phyloP scores from a whole-genome alignment of 2,888 invertebrate species.

The Callimorpha dominula region DNA sequence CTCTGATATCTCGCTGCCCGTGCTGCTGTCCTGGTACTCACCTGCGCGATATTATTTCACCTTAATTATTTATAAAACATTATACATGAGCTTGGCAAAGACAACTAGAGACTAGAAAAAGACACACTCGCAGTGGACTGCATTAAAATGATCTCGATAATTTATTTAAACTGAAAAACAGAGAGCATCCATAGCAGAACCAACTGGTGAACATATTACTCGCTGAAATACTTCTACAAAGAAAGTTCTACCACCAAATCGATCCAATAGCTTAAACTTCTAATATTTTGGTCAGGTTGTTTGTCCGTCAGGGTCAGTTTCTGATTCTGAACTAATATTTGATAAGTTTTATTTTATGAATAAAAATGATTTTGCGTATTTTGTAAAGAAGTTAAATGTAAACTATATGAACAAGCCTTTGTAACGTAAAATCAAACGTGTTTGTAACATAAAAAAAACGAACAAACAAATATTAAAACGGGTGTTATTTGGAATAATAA shows the following conservation, averaged over 20 bases:
- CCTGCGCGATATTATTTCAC: constrained; percentile 59
- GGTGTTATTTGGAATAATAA: too few species aligned
- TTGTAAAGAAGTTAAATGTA: too few species aligned
- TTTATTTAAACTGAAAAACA: too few species aligned
- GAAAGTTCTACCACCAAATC: neutral
- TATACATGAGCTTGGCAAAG: too few species aligned
- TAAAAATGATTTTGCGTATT: too few species aligned
- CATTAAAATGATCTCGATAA: neutral
- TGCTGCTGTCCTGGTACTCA: constrained; percentile 85
- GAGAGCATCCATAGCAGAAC: neutral
- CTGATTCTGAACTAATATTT: too few species aligned
- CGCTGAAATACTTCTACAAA: neutral
- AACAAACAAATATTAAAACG: neutral
- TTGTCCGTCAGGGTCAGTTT: neutral
- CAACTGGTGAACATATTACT: neutral
- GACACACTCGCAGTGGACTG: too few species aligned
- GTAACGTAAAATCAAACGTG: neutral
- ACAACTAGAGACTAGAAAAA: too few species aligned
- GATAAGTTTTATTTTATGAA: too few species aligned
- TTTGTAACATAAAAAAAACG: too few species aligned
- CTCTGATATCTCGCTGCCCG: constrained; percentile 83
- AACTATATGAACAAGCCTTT: neutral
- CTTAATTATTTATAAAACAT: too few species aligned
- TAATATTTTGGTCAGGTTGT: neutral
- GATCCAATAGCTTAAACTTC: neutral